Conservation (phyloP, 2,888 invertebrate species). For the Leucophenga montana region DNA sequence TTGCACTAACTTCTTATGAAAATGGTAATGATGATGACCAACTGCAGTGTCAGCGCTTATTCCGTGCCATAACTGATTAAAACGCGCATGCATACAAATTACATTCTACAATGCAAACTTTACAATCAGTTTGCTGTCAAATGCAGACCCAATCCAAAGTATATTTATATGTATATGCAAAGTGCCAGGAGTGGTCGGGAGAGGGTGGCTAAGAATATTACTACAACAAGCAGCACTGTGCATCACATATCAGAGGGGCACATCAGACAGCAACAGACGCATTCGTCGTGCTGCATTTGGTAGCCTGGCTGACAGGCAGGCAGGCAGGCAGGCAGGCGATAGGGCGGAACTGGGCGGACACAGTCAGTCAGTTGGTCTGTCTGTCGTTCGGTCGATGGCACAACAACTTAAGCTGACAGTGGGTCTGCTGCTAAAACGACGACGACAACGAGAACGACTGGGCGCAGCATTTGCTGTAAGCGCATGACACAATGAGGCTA, state of each 20-base stretch:
- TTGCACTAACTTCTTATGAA: too few relatives aligned
- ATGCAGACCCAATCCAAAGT: neutral
- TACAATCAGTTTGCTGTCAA: conserved; percentile 15
- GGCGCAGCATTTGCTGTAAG: conserved; percentile 2
- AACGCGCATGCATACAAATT: conserved; percentile 16
- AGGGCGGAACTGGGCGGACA: neutral
- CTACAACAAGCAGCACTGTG: neutral
- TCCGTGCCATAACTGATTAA: conserved; percentile 1
- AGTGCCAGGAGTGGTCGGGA: conserved; percentile 8
- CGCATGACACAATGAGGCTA: conserved; percentile 24
- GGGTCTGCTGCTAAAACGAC: neutral
- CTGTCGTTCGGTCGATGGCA: neutral
- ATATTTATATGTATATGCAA: neutral
- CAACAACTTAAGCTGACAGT: neutral
- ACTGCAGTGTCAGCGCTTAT: too few relatives aligned
- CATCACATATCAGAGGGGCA: neutral
- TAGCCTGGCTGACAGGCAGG: neutral
- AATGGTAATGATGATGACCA: too few relatives aligned
- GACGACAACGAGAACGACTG: neutral
- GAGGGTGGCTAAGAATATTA: neutral
- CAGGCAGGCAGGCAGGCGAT: conserved; percentile 1
- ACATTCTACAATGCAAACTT: conserved; percentile 4
- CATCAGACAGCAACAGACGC: conserved; percentile 10
- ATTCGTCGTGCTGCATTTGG: neutral
- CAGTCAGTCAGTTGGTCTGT: neutral